A percentile compares a stretch with the other conserved stretches of the same genome.
Evolutionary conservation across 2,113 vertebrate genomes (phyloP).

Genomic region (Embiotoca jacksoni): DNA sequence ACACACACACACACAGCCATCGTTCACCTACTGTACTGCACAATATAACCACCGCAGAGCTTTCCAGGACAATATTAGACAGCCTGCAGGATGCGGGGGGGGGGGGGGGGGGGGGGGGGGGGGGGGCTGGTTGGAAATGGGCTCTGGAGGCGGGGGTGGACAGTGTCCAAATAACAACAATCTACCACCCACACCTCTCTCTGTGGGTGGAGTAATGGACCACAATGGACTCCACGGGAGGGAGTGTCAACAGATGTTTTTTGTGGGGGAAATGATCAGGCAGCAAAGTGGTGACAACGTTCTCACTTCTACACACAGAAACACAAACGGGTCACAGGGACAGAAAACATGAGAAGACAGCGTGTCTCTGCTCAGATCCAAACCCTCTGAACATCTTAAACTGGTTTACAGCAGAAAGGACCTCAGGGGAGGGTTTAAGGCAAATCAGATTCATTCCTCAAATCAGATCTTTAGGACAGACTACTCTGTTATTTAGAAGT

Average conservation of each 20-base stretch:
- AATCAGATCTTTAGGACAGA: too few species aligned
- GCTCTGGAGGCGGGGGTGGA: slow-evolving; percentile 30
- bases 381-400: background rate
- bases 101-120: slow-evolving; percentile 14
- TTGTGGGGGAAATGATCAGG: slow-evolving; percentile 32
- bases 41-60: slow-evolving; percentile 70
- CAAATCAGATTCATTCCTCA: too few species aligned
- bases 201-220: slow-evolving; percentile 69
- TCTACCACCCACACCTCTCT: slow-evolving; percentile 69
- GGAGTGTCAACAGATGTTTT: slow-evolving; percentile 69
- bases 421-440: background rate
- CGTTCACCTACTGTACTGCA: slow-evolving; percentile 61
- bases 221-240: slow-evolving; percentile 63
- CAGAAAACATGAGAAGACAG: background rate
- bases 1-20: slow-evolving; percentile 23
- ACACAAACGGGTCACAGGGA: slow-evolving; percentile 4
- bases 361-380: background rate
- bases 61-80: slow-evolving; percentile 63
- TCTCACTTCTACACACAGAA: slow-evolving; percentile 12
- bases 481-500: too few species aligned
- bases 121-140: slow-evolving; percentile 32
- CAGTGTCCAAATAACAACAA: slow-evolving; percentile 77
- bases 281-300: slow-evolving; percentile 38
- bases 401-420: background rate
- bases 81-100: slow-evolving; percentile 45